phyloP scores from a whole-genome alignment of 2,113 vertebrate species.

The Leucoraja erinaceus region DNA sequence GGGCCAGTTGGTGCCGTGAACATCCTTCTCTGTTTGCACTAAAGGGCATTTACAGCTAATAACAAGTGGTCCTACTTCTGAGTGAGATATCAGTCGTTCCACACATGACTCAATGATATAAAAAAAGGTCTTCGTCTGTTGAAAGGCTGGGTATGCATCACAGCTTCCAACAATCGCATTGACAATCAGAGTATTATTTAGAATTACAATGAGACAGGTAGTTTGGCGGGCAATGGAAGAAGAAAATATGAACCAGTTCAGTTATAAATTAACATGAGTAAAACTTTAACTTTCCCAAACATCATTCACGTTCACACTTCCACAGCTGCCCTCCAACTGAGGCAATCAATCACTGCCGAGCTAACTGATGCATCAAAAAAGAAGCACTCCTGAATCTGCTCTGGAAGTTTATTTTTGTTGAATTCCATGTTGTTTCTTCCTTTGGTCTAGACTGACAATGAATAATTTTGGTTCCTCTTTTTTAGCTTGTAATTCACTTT shows the following conservation, averaged over 20 bases:
- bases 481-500: background rate
- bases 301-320: background rate
- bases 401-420: background rate
- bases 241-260: background rate
- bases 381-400: background rate
- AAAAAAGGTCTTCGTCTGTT: background rate
- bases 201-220: background rate
- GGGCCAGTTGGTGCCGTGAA: background rate
- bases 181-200: background rate
- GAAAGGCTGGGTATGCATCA: background rate
- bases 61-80: background rate
- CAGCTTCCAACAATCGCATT: background rate
- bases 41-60: background rate
- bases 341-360: background rate
- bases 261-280: background rate
- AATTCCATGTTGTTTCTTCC: background rate
- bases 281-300: background rate
- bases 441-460: background rate
- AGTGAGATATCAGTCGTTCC: background rate
- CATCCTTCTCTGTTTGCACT: background rate
- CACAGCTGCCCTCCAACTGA: background rate
- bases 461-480: background rate
- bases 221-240: background rate
- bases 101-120: background rate
- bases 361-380: background rate